Evolutionary conservation across 2,888 invertebrate genomes (phyloP), one percentile per base, ranked within the genome.

Genomic region (Caenorhabditis panamensis): DNA sequence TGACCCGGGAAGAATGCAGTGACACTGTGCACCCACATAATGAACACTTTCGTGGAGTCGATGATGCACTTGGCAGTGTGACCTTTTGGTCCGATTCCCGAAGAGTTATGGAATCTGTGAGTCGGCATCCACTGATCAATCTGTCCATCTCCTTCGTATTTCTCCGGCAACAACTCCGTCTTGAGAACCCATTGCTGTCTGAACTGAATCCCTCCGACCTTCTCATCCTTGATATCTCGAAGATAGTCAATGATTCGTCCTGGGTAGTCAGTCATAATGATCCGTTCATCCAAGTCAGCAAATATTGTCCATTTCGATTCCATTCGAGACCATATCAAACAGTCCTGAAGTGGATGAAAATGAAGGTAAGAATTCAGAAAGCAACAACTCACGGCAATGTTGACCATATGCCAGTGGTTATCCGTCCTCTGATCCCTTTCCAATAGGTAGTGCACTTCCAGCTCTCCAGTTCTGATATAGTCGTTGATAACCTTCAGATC

Each of bases 171-270:
- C 37, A 62, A 37, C 22, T 75, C 75, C 3, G 75, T 75, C 44
- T 80, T 80, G 22, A 80, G 11, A 13, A 80, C 41, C 80, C 80
- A 80, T 37, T 62, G 63, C n/a, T 80, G 75, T 54, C 80, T 58
- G 47, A 73, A 80, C 20, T 53, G 31, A 5, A 75, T 13, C 4
- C 53, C 58, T 9, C 31, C 80, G 11, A 78, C 26, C n/a, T 26
- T 59, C 16, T 58, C 20, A 59, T 66, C 44, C 4, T 59, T 18
- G 3, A 71, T 8, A 1, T 54, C 41, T 31, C 37, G 41, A 13
- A 69, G 22, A 28, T 77, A 77, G 41, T 69, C 64, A 1, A 71
- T 16, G 31, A 78, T 58, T 4, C 37, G 61, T 36, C 76, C 76
- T 0, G 37, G 36, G 44, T 76, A 76, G 5, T 67, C 18, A 16